Percentiles rank a stretch among this genome's conserved stretches.
These are phyloP conservation scores for Cynoglossus semilaevis DNA, from an alignment of 2,113 vertebrate genomes.

Conservation along the genomic window DNA sequence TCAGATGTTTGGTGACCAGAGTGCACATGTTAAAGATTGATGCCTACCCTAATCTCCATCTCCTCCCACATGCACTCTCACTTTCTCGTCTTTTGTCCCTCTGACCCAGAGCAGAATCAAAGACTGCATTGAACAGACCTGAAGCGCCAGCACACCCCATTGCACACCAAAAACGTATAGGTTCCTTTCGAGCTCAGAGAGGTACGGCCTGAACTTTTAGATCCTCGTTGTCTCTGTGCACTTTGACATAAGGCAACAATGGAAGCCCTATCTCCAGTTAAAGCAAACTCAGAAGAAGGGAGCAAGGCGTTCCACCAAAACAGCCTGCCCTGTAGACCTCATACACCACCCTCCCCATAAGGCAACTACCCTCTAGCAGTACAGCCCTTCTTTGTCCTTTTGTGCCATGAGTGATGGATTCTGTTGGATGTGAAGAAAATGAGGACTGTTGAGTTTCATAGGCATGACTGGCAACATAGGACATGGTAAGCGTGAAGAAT, in stretches of 20 bases:
- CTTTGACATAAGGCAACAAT: conserved; percentile 65
- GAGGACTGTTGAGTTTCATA: conserved; percentile 40
- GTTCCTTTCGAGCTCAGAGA: conserved; percentile 51
- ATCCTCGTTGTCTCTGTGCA: conserved; percentile 63
- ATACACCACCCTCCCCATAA: conserved; percentile 40
- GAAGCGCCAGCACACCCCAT: conserved; percentile 67
- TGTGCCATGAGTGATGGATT: conserved; percentile 71
- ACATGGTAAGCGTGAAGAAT: conserved; percentile 66
- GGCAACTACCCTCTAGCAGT: conserved; percentile 51
- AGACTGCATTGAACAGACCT: conserved; percentile 64
- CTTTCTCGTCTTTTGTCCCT: conserved; percentile 59
- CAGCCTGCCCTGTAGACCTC: conserved; percentile 61
- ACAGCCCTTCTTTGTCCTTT: conserved; percentile 69
- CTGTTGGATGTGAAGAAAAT: conserved; percentile 63
- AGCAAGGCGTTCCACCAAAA: conserved; percentile 64
- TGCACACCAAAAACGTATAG: conserved; percentile 70
- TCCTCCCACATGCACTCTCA: conserved; percentile 58
- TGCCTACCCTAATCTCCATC: conserved; percentile 54
- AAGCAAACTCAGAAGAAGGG: conserved; percentile 60
- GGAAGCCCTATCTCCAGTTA: conserved; percentile 59
- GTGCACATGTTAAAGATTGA: conserved; percentile 70
- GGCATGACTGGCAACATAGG: conserved; percentile 72
- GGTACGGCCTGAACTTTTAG: conserved; percentile 64
- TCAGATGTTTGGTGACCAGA: conserved; percentile 42
- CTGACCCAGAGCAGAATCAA: conserved; percentile 53